Evolutionary conservation across 1,140 invertebrate genomes (phyloP), one percentile per base, ranked within the genome.

Genomic region (Macrobrachium rosenbergii): DNA sequence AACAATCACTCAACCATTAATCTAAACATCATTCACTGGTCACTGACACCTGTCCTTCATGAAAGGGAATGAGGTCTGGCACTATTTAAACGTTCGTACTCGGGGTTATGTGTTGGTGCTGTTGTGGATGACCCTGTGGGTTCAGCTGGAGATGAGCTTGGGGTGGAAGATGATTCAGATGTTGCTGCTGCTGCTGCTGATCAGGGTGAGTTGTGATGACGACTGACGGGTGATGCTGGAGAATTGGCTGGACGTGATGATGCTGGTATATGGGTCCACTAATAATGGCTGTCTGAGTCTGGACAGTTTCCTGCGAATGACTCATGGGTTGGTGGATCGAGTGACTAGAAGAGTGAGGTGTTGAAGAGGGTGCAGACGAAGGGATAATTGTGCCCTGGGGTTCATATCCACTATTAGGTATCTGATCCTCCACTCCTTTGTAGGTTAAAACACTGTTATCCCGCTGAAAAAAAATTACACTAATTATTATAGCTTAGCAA

Each of bases 201-300:
- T 69, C 21, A n/a, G n/a, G 67, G 0, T 21, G n/a, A 17, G 67
- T 23, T 21, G 67, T 23, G 21, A 28, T 23, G 21, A 28, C 14
- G 10, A 28, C 14, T n/a, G 67, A 28, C 64, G 28, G n/a, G 14
- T 72, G 69, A 23, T 72, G 69, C 21, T 72, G 69, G 37, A 72
- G 69, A 43, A 43, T 17, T 17, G 23, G 69, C 21, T 72, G 69
- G 21, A n/a, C 21, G 23, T 72, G 69, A 43, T 72, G 67, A 11
- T 69, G 69, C 69, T 72, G 69, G 23, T 72, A 72, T 43, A 72
- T 43, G n/a, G 69, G 69, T 72, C 23, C 21, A 10, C 23, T 72
- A 16, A 72, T 43, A 17, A 72, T 72, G 69, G 19, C 16, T 43
- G 69, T 17, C 69, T 72, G 69, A 16, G 69, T 72, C 23, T 72